A percentile compares a stretch with the other conserved stretches of the same genome.
These are phyloP conservation scores for Hystrix cristata DNA, from an alignment of 2,113 vertebrate genomes.

Conservation along the genomic window DNA sequence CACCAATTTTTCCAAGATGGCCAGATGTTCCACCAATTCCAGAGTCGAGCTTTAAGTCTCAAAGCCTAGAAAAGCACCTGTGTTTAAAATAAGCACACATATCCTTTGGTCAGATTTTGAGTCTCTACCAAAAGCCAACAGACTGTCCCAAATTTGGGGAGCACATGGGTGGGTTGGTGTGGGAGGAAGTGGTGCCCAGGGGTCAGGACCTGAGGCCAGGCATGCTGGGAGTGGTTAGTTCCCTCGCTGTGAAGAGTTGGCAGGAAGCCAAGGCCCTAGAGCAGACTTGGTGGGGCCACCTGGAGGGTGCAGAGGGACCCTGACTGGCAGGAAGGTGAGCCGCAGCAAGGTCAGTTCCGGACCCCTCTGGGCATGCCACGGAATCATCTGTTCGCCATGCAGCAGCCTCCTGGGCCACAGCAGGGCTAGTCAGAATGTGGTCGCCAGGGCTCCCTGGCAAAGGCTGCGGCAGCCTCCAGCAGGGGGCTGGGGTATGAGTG, in stretches of 20 bases:
- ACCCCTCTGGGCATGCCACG: not conserved
- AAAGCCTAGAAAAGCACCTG: not conserved
- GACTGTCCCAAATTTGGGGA: not conserved
- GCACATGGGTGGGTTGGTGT: accelerated
- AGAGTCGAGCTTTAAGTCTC: not conserved
- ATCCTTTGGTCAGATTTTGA: not conserved
- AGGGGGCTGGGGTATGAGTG: too few species aligned
- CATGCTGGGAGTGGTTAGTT: too few species aligned
- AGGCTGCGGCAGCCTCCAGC: not conserved
- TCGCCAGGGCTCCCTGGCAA: not conserved
- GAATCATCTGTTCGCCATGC: not conserved
- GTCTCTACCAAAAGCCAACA: not conserved
- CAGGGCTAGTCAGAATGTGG: not conserved
- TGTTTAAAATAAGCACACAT: not conserved
- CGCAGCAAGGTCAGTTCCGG: not conserved
- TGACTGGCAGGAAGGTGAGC: not conserved
- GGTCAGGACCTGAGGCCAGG: not conserved
- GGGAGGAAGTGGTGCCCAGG: not conserved
- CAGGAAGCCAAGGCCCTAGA: not conserved
- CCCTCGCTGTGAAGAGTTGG: not conserved
- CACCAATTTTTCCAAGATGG: not conserved
- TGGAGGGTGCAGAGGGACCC: not conserved
- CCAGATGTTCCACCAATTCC: not conserved
- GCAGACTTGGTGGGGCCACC: not conserved
- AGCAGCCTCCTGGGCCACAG: not conserved